A percentile compares a stretch with the other conserved stretches of the same genome.
Conservation (phyloP, 2,113 vertebrate species). For the Cheirogaleus medius region DNA sequence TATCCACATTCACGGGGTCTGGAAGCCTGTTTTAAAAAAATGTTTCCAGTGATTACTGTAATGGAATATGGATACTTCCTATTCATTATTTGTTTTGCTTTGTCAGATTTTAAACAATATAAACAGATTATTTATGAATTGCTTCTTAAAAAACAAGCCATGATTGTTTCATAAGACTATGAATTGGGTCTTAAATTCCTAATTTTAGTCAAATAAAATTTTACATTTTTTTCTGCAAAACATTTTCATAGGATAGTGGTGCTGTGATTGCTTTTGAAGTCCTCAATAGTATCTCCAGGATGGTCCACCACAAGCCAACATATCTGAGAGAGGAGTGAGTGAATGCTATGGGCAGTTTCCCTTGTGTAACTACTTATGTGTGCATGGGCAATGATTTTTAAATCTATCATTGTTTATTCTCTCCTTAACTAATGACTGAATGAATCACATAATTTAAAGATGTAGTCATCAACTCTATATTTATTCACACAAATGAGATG, state of each 20-base stretch:
- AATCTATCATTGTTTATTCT: neutral
- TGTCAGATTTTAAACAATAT: neutral
- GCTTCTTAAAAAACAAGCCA: neutral
- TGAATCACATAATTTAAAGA: slow-evolving; percentile 60
- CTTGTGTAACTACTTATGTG: neutral
- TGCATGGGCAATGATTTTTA: neutral
- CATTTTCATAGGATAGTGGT: neutral
- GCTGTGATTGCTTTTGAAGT: neutral
- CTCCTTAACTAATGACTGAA: slow-evolving; percentile 30
- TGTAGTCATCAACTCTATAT: slow-evolving; percentile 48
- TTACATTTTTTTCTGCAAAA: neutral
- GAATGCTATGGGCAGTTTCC: neutral
- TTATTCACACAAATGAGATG: slow-evolving; percentile 71
- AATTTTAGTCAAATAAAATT: neutral
- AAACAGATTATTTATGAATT: neutral
- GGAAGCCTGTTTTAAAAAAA: neutral
- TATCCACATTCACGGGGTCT: neutral
- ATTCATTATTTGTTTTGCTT: neutral
- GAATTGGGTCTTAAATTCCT: neutral
- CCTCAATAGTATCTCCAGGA: accelerated
- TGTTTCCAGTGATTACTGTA: neutral
- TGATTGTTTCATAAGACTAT: neutral
- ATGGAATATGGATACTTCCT: neutral
- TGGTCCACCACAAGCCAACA: accelerated
- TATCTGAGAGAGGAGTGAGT: neutral